Evolutionary conservation across 2,113 vertebrate genomes (phyloP).

Genomic region (Manacus vitellinus): DNA sequence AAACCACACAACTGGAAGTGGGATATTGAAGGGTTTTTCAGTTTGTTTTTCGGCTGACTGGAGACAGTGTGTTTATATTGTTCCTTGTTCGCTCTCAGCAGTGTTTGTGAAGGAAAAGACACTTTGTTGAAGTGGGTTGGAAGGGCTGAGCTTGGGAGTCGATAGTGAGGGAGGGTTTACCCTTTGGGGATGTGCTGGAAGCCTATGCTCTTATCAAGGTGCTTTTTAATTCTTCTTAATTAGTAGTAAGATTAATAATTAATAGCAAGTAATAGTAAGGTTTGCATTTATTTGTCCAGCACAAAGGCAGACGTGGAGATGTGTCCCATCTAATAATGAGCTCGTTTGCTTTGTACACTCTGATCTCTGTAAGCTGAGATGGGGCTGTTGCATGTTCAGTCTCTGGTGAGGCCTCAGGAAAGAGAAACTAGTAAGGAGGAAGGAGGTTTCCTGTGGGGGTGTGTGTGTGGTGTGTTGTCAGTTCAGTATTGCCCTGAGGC

Average conservation of each 20-base stretch:
- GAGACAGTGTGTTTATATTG: not conserved
- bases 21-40: not conserved
- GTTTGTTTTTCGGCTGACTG: not conserved
- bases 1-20: not conserved
- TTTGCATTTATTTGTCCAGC: not conserved
- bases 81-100: not conserved
- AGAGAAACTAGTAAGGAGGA: not conserved
- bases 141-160: not conserved
- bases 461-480: slow-evolving; percentile 6
- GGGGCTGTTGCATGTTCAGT: not conserved
- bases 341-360: fast-evolving
- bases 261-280: not conserved
- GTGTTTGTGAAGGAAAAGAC: not conserved
- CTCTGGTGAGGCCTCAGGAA: slow-evolving; percentile 41
- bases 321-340: not conserved
- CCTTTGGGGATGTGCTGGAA: not conserved
- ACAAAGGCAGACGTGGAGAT: not conserved
- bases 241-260: not conserved
- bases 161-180: not conserved
- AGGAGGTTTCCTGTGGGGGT: slow-evolving; percentile 60
- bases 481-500: slow-evolving; percentile 11
- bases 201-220: not conserved
- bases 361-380: not conserved
- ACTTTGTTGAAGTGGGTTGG: not conserved
- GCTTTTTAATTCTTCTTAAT: not conserved